Percentiles rank a stretch among this genome's conserved stretches.
Evolutionary conservation across 2,888 invertebrate species (phyloP).

Genomic region (Tiliacea citrago): DNA sequence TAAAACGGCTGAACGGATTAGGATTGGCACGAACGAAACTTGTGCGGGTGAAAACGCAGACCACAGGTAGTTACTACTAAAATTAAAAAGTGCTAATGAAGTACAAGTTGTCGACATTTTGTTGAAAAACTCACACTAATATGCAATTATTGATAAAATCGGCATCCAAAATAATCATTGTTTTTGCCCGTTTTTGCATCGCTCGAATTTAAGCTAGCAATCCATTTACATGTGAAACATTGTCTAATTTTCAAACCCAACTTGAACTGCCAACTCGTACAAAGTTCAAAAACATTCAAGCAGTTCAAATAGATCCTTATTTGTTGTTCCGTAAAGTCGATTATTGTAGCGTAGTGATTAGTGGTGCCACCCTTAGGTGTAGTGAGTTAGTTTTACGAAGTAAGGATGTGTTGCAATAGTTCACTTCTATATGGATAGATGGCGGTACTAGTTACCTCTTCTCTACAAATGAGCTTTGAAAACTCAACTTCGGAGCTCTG

Average conservation of each 20-base stretch:
- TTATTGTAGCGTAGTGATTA: background rate
- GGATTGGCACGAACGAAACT: too few species aligned
- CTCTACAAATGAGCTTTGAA: background rate
- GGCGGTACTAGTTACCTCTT: slow-evolving; percentile 50
- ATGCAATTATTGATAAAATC: background rate
- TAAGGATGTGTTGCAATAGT: slow-evolving; percentile 16
- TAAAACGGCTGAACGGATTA: too few species aligned
- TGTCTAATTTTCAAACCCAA: background rate
- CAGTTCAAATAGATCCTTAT: slow-evolving; percentile 1
- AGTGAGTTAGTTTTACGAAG: slow-evolving; percentile 24
- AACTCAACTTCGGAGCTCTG: background rate
- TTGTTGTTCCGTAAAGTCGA: rapidly evolving
- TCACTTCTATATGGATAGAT: slow-evolving; percentile 47
- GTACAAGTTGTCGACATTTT: background rate
- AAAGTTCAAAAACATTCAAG: background rate
- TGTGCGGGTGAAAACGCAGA: too few species aligned
- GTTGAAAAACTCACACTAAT: background rate
- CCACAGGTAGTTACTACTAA: background rate
- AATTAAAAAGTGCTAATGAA: background rate
- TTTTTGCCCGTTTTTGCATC: background rate
- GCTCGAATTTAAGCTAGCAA: background rate
- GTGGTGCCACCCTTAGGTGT: slow-evolving; percentile 50
- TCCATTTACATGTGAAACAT: background rate
- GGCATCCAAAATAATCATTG: background rate
- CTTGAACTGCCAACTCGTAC: background rate